Conservation (phyloP, 2,888 invertebrate genomes). For the Trichogramma dendrolimi region DNA sequence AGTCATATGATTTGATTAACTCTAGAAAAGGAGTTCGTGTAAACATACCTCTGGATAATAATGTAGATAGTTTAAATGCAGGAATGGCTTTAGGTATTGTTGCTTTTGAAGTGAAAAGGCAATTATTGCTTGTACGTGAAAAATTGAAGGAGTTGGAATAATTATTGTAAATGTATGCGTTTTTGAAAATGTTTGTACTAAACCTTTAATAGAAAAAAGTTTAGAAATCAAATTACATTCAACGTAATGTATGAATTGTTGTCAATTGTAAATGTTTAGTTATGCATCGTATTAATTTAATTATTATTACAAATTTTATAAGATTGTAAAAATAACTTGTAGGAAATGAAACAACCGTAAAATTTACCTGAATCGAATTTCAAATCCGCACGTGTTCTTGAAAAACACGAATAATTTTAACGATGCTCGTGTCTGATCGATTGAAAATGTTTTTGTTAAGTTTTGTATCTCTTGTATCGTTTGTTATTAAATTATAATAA, state of each 20-base stretch:
- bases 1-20: conserved; percentile 64
- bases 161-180: not conserved
- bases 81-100: conserved; percentile 79
- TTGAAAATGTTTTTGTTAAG: not conserved
- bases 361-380: conserved; percentile 5
- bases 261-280: conserved; percentile 5
- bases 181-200: too few species aligned
- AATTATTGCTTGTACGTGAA: conserved; percentile 49
- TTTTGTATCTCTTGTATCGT: not conserved
- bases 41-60: conserved; percentile 73
- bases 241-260: not conserved
- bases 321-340: conserved; percentile 2
- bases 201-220: too few species aligned
- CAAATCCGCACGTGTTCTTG: not conserved
- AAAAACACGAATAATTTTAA: not conserved
- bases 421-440: not conserved
- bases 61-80: conserved; percentile 81
- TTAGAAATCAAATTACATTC: too few species aligned
- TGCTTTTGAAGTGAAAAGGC: conserved; percentile 76
- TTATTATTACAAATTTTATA: conserved; percentile 4
- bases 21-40: conserved; percentile 62
- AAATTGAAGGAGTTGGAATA: conserved; percentile 2
- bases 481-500: not conserved
- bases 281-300: not conserved
- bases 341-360: not conserved